A percentile compares a stretch with the other conserved stretches of the same genome.
Conservation (phyloP, 2,888 invertebrate genomes). For the Campoletis raptor region DNA sequence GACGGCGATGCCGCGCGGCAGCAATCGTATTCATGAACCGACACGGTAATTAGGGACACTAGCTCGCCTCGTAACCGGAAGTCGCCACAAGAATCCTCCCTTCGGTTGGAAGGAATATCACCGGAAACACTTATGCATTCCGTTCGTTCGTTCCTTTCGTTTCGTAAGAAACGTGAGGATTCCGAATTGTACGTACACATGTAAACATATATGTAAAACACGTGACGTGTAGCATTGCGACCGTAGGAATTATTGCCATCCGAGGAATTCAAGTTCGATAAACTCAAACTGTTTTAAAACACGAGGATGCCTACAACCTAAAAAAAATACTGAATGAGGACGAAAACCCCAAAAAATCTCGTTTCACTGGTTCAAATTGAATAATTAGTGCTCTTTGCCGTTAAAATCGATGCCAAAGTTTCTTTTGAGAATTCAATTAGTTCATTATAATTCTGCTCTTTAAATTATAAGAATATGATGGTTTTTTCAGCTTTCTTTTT, state of each 20-base stretch:
- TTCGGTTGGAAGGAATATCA: constrained; percentile 79
- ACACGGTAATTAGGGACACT: constrained; percentile 85
- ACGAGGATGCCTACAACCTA: constrained; percentile 46
- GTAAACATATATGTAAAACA: neutral
- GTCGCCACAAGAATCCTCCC: constrained; percentile 84
- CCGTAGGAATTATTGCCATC: constrained; percentile 50
- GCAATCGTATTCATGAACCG: constrained; percentile 85
- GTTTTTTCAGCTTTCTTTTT: neutral
- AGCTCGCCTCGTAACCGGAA: constrained; percentile 84
- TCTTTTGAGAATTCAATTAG: no score
- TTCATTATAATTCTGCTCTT: no score
- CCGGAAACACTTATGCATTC: constrained; percentile 85
- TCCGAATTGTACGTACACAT: constrained; percentile 71
- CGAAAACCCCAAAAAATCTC: neutral
- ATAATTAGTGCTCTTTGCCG: neutral
- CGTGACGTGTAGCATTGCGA: constrained; percentile 18
- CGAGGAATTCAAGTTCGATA: constrained; percentile 20
- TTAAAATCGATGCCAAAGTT: neutral
- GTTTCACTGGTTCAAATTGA: neutral
- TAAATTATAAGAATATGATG: no score
- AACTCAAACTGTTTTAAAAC: constrained; percentile 31
- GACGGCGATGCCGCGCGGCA: constrained; percentile 67
- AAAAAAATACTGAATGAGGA: neutral
- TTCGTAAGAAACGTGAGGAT: constrained; percentile 77
- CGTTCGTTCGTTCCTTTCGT: constrained; percentile 78